Percentiles rank a stretch among this genome's conserved stretches.
These are phyloP conservation scores for Manacus vitellinus DNA, from an alignment of 2,113 vertebrate genomes.

Conservation along the genomic window DNA sequence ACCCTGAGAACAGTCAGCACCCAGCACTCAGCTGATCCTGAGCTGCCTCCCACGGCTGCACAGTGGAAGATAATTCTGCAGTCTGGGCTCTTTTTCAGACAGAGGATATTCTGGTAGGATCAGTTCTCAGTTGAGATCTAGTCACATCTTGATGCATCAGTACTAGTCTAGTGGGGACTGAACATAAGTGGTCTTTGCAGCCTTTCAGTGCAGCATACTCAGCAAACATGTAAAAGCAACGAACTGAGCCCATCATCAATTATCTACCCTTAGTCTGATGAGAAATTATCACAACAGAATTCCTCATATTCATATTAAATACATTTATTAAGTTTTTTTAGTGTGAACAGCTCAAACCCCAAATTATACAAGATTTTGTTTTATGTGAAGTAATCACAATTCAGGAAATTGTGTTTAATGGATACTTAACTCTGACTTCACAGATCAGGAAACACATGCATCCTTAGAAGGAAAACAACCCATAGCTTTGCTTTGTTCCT, in stretches of 20 bases:
- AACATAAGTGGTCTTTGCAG: background rate
- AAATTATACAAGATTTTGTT: background rate
- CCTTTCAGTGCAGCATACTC: background rate
- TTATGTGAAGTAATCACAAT: background rate
- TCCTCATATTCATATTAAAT: background rate
- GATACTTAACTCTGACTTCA: background rate
- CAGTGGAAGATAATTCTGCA: background rate
- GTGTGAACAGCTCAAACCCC: background rate
- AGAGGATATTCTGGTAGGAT: background rate
- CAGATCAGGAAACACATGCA: slow-evolving; percentile 17
- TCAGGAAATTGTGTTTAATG: background rate
- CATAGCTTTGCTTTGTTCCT: background rate
- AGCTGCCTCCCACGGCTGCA: background rate
- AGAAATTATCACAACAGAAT: background rate
- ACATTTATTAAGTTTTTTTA: background rate
- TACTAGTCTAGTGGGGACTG: background rate
- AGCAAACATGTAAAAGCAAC: background rate
- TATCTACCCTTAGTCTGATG: background rate
- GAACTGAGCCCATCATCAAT: background rate
- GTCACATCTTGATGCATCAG: accelerated
- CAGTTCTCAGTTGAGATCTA: background rate
- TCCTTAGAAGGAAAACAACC: background rate
- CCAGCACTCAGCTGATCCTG: background rate
- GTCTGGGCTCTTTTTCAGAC: background rate
- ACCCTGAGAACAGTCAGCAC: background rate